phyloP scores from a whole-genome alignment of 2,797 vertebrate species.

The Lacerta viridis region DNA sequence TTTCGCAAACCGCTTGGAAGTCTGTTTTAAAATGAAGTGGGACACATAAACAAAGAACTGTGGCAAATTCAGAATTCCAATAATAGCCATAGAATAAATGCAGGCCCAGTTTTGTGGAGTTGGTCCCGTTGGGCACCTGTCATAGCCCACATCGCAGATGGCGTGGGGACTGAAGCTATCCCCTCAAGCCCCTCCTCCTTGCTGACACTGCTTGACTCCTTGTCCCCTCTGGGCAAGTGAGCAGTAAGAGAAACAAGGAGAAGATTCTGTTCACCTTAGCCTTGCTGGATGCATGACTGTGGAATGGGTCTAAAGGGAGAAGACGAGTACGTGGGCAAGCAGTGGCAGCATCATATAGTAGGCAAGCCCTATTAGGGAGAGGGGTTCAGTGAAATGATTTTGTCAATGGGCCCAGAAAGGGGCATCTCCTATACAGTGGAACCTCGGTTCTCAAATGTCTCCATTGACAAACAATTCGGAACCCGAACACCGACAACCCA shows the following conservation, averaged over 20 bases:
- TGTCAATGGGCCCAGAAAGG: too few relatives aligned
- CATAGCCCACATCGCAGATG: background rate
- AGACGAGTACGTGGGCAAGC: background rate
- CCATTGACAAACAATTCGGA: rapidly evolving
- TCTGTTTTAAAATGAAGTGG: too few relatives aligned
- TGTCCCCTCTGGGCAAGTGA: background rate
- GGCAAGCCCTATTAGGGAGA: background rate
- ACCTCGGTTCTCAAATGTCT: too few relatives aligned
- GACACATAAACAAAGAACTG: too few relatives aligned
- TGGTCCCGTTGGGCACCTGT: background rate
- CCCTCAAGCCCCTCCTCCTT: background rate
- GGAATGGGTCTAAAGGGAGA: background rate
- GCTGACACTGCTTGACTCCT: background rate
- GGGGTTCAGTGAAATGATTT: too few relatives aligned
- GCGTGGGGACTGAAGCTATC: background rate
- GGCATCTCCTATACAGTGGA: too few relatives aligned
- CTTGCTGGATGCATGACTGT: background rate
- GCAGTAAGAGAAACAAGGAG: background rate
- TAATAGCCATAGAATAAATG: too few relatives aligned
- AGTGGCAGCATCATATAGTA: background rate
- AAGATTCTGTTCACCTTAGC: background rate
- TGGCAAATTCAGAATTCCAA: too few relatives aligned
- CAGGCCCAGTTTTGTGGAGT: background rate
- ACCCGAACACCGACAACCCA: too few relatives aligned
- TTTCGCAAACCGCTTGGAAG: too few relatives aligned